Base-by-base conservation (phyloP, 2,113 vertebrate species). In the Cyanoramphus novaezelandiae region DNA sequence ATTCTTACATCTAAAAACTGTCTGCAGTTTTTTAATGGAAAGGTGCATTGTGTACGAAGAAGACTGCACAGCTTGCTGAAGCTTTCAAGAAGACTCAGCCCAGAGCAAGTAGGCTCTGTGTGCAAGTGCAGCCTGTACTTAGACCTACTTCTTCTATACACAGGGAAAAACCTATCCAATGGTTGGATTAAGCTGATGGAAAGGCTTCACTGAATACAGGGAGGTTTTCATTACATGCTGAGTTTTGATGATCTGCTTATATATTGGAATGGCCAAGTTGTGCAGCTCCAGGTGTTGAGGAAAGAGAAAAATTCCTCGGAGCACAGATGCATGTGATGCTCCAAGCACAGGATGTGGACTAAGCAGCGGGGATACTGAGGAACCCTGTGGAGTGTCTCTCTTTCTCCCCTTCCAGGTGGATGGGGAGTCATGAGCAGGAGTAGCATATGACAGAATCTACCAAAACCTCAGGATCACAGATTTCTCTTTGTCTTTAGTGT, bases 31-130 rank as follows among this genome's bases (percentile, higher is more conserved):
- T 78, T 68, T 89, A 88, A 70, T 89, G 49, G 77, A 82, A 79
- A 62, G 43, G 49, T 93, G 44, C 33, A 27, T 63, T 79, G 60
- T 85, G 43, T 69, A 65, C 82, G 86, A 86, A 80, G 86, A 60
- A 53, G 92, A 79, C 52, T 76, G 91, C 57, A 81, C 74, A 71
- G 74, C 86, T 91, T 91, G 70, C 86, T 82, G 80, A 91, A 72
- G 79, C 65, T 76, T 94, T 92, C 86, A 69, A 24, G 92, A 89
- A 95, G 81, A 53, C 67, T 96, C 86, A 94, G 47, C 77, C 55
- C 52, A n/a, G 79, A 82, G 88, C 55, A 71, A 71, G 76, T 8
- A 53, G 72, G 68, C 43, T 86, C 85, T 70, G 31, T 6, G 8
- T 59, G 50, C 43, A 80, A 86, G 85, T 76, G 87, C 67, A 93